phyloP scores from a whole-genome alignment of 2,113 vertebrate species.

The Ploceus nigricollis region DNA sequence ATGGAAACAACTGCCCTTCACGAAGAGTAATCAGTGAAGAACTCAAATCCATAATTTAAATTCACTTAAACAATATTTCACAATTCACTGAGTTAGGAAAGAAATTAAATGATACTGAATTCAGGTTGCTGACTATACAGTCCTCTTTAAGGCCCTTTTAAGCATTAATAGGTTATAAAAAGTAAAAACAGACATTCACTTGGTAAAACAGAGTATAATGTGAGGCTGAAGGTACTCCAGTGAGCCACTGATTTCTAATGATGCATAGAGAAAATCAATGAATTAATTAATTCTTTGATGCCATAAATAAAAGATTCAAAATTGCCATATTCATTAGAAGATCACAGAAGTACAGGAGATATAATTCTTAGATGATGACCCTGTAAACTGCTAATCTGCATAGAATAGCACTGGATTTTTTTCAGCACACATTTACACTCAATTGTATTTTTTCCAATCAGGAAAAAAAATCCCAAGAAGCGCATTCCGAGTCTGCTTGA shows the following conservation, averaged over 20 bases:
- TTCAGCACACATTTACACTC: background rate
- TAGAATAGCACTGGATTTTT: background rate
- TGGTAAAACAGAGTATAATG: background rate
- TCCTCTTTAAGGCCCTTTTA: background rate
- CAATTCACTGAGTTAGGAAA: background rate
- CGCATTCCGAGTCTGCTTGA: background rate
- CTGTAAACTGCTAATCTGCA: background rate
- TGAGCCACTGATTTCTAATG: background rate
- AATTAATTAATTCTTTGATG: background rate
- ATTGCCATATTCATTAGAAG: background rate
- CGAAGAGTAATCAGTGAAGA: background rate
- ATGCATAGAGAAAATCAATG: background rate
- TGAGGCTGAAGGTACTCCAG: background rate
- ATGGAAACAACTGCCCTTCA: background rate
- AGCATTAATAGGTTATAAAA: background rate
- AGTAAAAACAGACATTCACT: background rate
- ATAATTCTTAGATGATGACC: background rate
- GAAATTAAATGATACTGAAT: background rate
- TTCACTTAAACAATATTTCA: background rate
- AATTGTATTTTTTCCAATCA: background rate
- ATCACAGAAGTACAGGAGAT: background rate
- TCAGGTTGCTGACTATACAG: background rate
- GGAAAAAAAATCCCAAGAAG: background rate
- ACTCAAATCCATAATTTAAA: constrained; percentile 9
- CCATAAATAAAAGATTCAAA: background rate